These are phyloP conservation scores for Drosophila murphyi DNA, from an alignment of 1,140 invertebrate genomes.

Conservation along the genomic window DNA sequence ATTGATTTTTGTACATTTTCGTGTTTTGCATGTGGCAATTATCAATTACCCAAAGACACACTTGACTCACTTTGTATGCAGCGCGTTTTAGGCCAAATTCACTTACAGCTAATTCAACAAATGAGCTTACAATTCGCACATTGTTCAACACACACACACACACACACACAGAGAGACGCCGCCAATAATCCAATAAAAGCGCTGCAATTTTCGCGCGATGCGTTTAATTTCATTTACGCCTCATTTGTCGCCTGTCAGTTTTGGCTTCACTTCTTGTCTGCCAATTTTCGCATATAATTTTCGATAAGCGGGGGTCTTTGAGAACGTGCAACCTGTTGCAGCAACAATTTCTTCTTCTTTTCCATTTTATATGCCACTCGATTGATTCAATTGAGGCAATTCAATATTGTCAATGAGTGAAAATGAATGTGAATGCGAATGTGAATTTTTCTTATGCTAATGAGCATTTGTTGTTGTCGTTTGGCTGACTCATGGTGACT, in stretches of 20 bases:
- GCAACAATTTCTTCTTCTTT: neutral
- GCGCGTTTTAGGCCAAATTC: constrained; percentile 41
- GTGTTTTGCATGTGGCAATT: constrained; percentile 9
- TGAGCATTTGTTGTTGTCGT: constrained; percentile 55
- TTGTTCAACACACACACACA: constrained; percentile 47
- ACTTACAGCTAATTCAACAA: constrained; percentile 66
- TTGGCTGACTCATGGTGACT: constrained; percentile 53
- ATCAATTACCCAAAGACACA: constrained; percentile 10
- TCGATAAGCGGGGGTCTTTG: neutral
- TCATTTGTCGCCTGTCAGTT: constrained; percentile 68
- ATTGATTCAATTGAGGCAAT: constrained; percentile 41
- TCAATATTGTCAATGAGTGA: neutral
- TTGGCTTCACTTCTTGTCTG: constrained; percentile 16
- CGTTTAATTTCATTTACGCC: constrained; percentile 81
- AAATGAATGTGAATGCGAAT: constrained; percentile 3
- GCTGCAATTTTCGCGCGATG: constrained; percentile 72
- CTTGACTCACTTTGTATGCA: constrained; percentile 23
- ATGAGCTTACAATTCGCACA: constrained; percentile 78
- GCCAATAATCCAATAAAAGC: constrained; percentile 78
- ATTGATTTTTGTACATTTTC: constrained; percentile 17
- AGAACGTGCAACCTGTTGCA: constrained; percentile 47
- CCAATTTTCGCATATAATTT: constrained; percentile 17
- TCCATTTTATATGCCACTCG: constrained; percentile 28
- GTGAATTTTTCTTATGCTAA: constrained; percentile 62
- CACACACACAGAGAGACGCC: constrained; percentile 17